Base-by-base conservation (phyloP, 2,113 vertebrate species). In the Hipposideros armiger region DNA sequence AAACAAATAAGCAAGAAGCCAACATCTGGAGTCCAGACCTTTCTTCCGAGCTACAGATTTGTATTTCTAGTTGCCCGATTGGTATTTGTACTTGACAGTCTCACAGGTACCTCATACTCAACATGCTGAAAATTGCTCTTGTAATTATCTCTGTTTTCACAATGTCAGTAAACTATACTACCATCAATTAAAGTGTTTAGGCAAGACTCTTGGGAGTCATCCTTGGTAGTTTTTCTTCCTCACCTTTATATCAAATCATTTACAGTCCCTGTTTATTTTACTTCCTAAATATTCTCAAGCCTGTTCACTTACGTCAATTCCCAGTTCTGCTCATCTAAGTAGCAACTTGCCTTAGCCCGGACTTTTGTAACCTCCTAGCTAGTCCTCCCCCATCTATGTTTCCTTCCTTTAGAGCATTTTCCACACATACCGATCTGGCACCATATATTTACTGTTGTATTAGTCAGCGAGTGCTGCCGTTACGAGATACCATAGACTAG, bases 241-340 rank as follows among this genome's bases (percentile, higher is more conserved):
- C 8, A 36, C 32, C 1, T 90, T 85, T 90, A 13, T 70, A 60
- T 93, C 15, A 86, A 54, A 86, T 73, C 40, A 28, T 45, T 64
- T 7, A 87, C 45, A 92, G 64, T 80, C n/a, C 89, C n/a, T 74
- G 56, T 78, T 90, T 91, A 62, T 78, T 92, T 88, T 92, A 72
- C 54, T 92, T 90, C 16, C n/a, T 91, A 47, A 82, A 47, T 94
- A 70, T 77, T 84, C 32, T 85, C 40, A 77, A 72, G 40, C 30
- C 22, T 80, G 16, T 36, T 73, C 36, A 72, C 50, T 42, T 88
- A 52, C 0, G 13, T 70, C 36, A n/a, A 20, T 73, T 92, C 74
- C 56, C 5, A 87, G 0, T 88, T 60, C 40, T 76, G 50, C n/a
- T 69, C 56, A 60, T 88, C 52, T 5, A 20, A n/a, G 11, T 56